Evolutionary conservation across 2,113 vertebrate genomes (phyloP).

Genomic region (Monarcha castaneiventris): DNA sequence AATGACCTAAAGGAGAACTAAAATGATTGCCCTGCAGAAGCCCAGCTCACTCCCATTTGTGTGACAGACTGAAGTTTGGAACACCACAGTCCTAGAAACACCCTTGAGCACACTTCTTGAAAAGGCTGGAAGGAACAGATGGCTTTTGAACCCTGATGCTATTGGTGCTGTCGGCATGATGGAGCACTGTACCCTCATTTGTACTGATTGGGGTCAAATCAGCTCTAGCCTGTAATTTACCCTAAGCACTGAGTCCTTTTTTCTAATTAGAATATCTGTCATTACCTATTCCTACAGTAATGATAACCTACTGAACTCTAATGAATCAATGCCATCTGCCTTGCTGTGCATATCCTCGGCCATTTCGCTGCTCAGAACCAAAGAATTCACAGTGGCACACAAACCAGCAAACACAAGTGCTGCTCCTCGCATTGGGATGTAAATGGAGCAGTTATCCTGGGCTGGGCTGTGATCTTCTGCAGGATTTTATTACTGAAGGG

Average conservation of each 20-base stretch:
- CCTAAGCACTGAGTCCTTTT: neutral
- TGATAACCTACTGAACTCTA: conserved; percentile 47
- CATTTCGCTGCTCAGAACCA: neutral
- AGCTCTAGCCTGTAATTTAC: conserved; percentile 20
- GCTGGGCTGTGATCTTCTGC: neutral
- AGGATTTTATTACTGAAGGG: neutral
- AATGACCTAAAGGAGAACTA: neutral
- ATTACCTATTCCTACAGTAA: conserved; percentile 28
- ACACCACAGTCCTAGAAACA: conserved; percentile 3
- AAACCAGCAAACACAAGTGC: neutral
- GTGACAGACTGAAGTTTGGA: neutral
- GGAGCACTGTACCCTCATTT: conserved; percentile 14
- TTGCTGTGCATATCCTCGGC: neutral
- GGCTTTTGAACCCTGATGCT: conserved; percentile 45
- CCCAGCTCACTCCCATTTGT: neutral
- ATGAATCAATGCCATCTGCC: conserved; percentile 19
- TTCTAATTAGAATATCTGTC: conserved; percentile 32
- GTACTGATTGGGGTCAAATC: conserved; percentile 32
- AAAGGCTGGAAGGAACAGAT: conserved; percentile 27
- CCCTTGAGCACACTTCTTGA: neutral
- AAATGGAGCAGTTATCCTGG: neutral
- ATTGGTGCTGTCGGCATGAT: neutral
- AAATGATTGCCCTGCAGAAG: neutral
- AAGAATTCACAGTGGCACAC: neutral
- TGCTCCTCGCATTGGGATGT: neutral